Conservation (phyloP, 2,797 vertebrate species). For the Phoeniculus purpureus region DNA sequence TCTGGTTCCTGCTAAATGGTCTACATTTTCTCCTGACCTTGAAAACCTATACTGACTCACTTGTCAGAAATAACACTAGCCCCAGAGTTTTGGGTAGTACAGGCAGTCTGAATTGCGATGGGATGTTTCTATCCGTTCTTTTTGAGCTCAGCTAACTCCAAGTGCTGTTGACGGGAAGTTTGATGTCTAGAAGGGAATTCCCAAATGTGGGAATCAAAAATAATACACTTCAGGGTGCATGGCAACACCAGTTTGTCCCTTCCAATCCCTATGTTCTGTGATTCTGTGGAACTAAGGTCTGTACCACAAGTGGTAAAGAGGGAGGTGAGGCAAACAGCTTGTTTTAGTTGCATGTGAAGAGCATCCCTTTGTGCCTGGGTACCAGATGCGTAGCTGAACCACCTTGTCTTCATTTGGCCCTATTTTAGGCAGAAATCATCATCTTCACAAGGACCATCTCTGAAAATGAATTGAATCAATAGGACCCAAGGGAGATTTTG, state of each 20-base stretch:
- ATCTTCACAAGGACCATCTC: neutral
- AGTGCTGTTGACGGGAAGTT: neutral
- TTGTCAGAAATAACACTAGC: neutral
- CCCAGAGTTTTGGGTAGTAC: neutral
- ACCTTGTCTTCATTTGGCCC: accelerated
- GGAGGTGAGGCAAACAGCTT: neutral
- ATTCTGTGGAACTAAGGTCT: neutral
- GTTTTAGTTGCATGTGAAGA: neutral
- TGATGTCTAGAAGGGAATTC: neutral
- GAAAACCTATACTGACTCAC: neutral
- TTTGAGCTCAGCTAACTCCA: neutral
- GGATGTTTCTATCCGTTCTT: neutral
- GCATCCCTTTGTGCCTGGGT: neutral
- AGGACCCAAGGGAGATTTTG: neutral
- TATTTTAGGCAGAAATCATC: neutral
- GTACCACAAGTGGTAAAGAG: neutral
- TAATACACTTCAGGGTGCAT: neutral
- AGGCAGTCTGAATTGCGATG: accelerated
- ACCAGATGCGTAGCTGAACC: neutral
- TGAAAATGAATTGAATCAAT: neutral
- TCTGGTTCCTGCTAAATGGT: neutral
- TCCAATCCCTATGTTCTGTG: neutral
- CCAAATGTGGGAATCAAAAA: neutral
- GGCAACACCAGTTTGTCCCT: neutral
- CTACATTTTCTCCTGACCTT: neutral